Base-by-base conservation (phyloP, 2,888 invertebrate species). In the Caenorhabditis parvicauda region DNA sequence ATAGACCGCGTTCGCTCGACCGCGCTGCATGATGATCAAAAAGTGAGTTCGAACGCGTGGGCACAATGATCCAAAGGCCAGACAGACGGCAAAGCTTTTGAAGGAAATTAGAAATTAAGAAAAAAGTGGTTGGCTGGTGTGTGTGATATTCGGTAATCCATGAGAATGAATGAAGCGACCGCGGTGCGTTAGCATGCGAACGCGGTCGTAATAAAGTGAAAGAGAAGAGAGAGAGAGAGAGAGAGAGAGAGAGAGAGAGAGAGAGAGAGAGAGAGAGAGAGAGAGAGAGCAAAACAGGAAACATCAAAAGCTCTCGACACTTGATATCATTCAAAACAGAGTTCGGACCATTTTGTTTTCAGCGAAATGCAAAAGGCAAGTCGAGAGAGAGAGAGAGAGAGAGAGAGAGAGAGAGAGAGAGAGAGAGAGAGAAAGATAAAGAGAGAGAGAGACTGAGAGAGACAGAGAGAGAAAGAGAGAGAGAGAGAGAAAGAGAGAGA, bases 171-270 rank as follows among this genome's bases (percentile, higher is more conserved):
- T n/a, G n/a, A n/a, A n/a, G n/a, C n/a, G n/a, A n/a, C n/a, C n/a
- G n/a, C n/a, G n/a, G n/a, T n/a, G n/a, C n/a, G n/a, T n/a, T n/a
- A n/a, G n/a, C n/a, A n/a, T n/a, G n/a, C n/a, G n/a, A n/a, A n/a
- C n/a, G n/a, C n/a, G n/a, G n/a, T n/a, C n/a, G n/a, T n/a, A n/a
- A n/a, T n/a, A n/a, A n/a, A n/a, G 49, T 52, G 52, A 55, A 50
- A 44, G 42, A 45, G 41, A 54, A 38, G 41, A 49, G 32, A 46
- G 49, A 48, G 55, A 60, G 54, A 54, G 51, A 60, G 55, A 41
- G 29, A 42, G 41, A 27, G 50, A 52, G 49, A 17, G 37, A 48
- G 27, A 44, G 38, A 32, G 56, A 41, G 29, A 42, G 41, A 27
- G 50, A 52, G 49, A 17, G 37, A 48, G 27, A 44, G 38, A 32